Base-by-base conservation (phyloP, 1,140 invertebrate species). In the Heliothis subflexa region DNA sequence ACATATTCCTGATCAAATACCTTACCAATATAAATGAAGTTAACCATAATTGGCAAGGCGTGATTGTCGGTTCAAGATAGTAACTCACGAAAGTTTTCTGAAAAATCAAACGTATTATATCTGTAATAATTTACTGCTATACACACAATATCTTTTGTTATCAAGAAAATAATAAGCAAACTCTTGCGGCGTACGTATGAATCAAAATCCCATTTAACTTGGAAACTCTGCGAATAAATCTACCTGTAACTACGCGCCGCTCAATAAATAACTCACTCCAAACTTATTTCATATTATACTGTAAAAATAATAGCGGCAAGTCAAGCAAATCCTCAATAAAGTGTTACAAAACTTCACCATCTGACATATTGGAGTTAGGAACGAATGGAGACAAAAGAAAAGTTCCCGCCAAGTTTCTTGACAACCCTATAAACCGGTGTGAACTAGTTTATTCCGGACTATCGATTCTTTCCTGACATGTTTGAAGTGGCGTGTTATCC, bases 291-390 rank as follows among this genome's bases (percentile, higher is more conserved):
- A 10, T 13, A 52, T 40, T 28, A 68, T 59, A 57, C 25, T 13
- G 52, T 12, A 50, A 70, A 40, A 78, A 68, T 68, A 59, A 68
- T 70, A 78, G 64, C 25, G 14, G 18, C 4, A 47, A 52, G 25
- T 55, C 59, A 66, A 64, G 25, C 28, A 54, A 64, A 64, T 61
- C 61, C 61, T 54, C 74, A 28, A 76, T 66, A 54, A 64, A 49
- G 50, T 68, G 3, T n/a, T 59, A 49, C 18, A 49, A 57, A 78
- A 68, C 62, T 78, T 78, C 57, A 40, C 12, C 62, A 68, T 78
- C 68, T 78, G 75, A 57, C 62, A 78, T 78, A 78, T 78, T 47
- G 45, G 75, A 78, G 75, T 78, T 70, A 5, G 16, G 62, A 68
- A 45, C 13, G 40, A 64, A 78, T 28, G 49, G 62, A 78, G 54